Percentiles rank a stretch among this genome's conserved stretches.
phyloP scores from a whole-genome alignment of 2,888 invertebrate genomes.

The Drosophila parthenogenetica region DNA sequence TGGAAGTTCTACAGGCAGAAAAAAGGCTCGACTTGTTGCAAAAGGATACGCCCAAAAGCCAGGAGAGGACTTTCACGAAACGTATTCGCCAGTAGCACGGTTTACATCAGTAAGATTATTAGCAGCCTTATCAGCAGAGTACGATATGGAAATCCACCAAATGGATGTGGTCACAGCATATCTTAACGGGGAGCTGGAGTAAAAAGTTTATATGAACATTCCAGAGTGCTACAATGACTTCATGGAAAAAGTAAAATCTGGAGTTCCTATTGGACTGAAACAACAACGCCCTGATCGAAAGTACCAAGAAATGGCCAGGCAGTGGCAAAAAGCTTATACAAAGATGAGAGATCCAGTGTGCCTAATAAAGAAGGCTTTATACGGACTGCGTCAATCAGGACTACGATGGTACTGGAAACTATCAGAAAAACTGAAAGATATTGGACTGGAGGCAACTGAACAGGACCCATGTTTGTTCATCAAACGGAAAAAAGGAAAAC shows the following conservation, averaged over 20 bases:
- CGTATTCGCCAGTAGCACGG: background rate
- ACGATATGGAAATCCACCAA: conserved; percentile 2
- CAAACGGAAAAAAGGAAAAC: background rate
- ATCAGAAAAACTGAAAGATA: background rate
- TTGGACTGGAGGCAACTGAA: background rate
- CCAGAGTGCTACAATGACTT: too few relatives aligned
- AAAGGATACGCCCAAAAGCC: conserved; percentile 1
- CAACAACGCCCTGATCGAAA: background rate
- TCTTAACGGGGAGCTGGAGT: background rate
- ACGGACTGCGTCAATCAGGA: background rate
- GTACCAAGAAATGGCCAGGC: background rate
- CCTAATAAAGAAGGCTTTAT: background rate
- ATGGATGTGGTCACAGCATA: conserved; percentile 2
- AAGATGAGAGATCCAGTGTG: conserved; percentile 1
- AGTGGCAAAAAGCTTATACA: background rate
- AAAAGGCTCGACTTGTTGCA: background rate
- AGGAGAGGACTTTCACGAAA: background rate
- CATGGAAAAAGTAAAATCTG: conserved; percentile 1
- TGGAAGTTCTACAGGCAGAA: background rate
- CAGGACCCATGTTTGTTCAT: conserved; percentile 1
- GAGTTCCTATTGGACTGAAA: background rate
- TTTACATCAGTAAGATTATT: conserved; percentile 6
- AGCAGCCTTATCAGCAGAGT: conserved; percentile 4
- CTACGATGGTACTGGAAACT: conserved; percentile 6
- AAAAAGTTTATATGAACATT: too few relatives aligned